phyloP scores from a whole-genome alignment of 2,113 vertebrate species.

The Alethe castanea region DNA sequence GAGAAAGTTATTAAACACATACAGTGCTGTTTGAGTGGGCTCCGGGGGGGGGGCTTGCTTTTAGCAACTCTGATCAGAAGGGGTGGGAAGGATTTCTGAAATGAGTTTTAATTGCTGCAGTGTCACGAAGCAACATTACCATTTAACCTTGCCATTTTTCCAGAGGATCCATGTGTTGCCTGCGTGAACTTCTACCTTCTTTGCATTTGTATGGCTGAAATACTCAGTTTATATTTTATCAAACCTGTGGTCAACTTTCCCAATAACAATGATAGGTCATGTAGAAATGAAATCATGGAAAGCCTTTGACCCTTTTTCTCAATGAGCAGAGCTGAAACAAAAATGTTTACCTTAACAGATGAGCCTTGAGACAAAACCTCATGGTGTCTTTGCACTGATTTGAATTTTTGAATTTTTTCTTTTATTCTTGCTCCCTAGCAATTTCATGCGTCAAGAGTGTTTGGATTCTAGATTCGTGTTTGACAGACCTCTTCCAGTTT shows the following conservation, averaged over 20 bases:
- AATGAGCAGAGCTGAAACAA: neutral
- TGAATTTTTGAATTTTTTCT: neutral
- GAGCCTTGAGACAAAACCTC: neutral
- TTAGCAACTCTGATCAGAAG: neutral
- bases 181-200: neutral
- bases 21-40: neutral
- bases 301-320: neutral
- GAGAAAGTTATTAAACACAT: neutral
- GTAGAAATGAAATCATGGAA: neutral
- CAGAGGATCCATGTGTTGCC: neutral
- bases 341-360: neutral
- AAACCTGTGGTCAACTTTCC: neutral
- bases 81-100: neutral
- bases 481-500: conserved; percentile 92
- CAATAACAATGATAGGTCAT: neutral
- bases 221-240: neutral
- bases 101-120: neutral
- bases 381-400: neutral
- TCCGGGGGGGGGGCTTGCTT: neutral
- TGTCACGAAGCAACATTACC: neutral
- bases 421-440: conserved; percentile 66
- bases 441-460: conserved; percentile 99
- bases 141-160: neutral
- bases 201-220: neutral
- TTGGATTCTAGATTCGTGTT: conserved; percentile 98